Evolutionary conservation across 1,140 invertebrate species (phyloP).

Genomic region (Pseudachorutes palmiensis): DNA sequence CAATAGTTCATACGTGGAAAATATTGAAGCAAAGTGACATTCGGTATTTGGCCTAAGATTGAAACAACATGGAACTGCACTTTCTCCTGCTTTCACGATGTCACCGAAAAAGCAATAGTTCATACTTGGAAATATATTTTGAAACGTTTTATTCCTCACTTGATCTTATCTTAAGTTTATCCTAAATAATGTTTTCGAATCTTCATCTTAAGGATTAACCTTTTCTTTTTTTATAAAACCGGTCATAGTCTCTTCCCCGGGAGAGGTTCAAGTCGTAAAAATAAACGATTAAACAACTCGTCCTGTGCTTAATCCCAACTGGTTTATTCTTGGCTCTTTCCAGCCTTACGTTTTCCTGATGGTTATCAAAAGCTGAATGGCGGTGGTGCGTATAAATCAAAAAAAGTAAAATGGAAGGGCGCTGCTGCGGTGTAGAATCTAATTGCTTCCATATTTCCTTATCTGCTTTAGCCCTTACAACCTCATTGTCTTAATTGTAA

Average conservation of each 20-base stretch:
- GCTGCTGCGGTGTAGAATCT: background rate
- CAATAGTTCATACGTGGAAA: too few relatives aligned
- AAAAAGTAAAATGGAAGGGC: background rate
- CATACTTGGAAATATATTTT: too few relatives aligned
- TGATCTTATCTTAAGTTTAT: background rate
- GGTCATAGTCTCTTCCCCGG: too few relatives aligned
- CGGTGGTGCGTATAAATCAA: background rate
- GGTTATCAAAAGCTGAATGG: background rate
- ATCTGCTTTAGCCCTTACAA: too few relatives aligned
- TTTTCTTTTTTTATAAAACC: background rate
- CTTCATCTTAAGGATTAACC: background rate
- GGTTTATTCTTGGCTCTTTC: too few relatives aligned
- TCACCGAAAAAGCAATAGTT: too few relatives aligned
- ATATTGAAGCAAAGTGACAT: background rate
- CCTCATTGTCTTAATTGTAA: background rate
- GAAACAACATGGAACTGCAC: background rate
- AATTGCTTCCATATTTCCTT: background rate
- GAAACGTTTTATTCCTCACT: background rate
- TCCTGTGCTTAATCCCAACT: too few relatives aligned
- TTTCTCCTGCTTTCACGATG: background rate
- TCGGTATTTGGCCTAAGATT: background rate
- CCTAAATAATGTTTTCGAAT: background rate
- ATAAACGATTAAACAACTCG: too few relatives aligned
- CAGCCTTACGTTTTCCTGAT: background rate
- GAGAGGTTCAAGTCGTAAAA: too few relatives aligned